phyloP scores from a whole-genome alignment of 2,113 vertebrate species.

The Ochotona curzoniae region DNA sequence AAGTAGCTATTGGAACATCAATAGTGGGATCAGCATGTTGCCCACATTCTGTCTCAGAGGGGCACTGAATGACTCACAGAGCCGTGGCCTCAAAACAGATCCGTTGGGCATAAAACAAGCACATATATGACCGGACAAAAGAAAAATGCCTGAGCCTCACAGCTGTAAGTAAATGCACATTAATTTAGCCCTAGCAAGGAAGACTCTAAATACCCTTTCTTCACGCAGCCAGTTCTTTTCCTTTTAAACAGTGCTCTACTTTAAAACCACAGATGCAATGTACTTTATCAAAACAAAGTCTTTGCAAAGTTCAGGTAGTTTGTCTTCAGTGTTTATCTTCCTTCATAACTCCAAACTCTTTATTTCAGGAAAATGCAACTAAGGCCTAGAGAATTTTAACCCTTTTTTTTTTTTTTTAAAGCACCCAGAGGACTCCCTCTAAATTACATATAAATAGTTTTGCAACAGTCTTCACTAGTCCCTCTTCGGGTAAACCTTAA shows the following conservation, averaged over 20 bases:
- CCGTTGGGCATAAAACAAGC: too few relatives aligned
- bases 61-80: neutral
- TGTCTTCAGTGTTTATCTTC: neutral
- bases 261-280: neutral
- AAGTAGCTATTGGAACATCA: neutral
- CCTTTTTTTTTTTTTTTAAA: neutral
- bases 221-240: neutral
- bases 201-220: too few relatives aligned
- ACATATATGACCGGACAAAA: too few relatives aligned
- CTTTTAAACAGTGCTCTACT: neutral
- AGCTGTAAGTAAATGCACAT: accelerated
- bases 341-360: neutral
- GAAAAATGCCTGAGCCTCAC: accelerated
- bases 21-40: too few relatives aligned
- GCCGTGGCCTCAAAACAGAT: neutral
- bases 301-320: neutral
- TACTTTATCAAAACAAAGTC: neutral
- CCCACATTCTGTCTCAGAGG: neutral
- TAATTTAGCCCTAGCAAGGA: too few relatives aligned
- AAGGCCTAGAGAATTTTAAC: neutral
- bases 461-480: too few relatives aligned
- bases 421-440: neutral
- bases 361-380: neutral
- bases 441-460: neutral
- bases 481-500: neutral